phyloP scores from a whole-genome alignment of 2,113 vertebrate genomes.

The Mobula hypostoma region DNA sequence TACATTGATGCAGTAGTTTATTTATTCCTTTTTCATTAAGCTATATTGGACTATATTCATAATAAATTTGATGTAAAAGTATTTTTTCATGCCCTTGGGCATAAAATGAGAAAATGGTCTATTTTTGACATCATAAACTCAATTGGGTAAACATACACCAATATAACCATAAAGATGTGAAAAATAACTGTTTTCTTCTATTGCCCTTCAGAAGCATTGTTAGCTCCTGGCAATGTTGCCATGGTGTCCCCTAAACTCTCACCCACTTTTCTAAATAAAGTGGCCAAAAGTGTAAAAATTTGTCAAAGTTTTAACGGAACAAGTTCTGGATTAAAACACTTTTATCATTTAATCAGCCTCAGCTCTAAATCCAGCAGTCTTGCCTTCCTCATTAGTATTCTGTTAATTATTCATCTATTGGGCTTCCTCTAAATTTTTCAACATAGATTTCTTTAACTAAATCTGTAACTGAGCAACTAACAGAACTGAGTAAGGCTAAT shows the following conservation, averaged over 20 bases:
- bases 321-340: background rate
- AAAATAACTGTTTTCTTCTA: background rate
- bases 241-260: background rate
- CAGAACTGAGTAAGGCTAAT: background rate
- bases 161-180: background rate
- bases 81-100: background rate
- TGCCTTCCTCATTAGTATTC: background rate
- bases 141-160: background rate
- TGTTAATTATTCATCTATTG: constrained; percentile 1
- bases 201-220: background rate
- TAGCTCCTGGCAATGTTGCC: background rate
- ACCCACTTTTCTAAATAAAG: background rate
- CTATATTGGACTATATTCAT: background rate
- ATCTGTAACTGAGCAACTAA: background rate
- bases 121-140: background rate
- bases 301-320: background rate
- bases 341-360: background rate
- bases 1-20: background rate
- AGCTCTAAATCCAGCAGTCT: background rate
- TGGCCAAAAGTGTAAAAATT: background rate
- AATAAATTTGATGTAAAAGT: background rate
- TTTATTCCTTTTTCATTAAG: background rate
- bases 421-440: background rate
- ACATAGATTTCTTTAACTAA: background rate
- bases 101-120: background rate